Evolutionary conservation across 1,140 invertebrate genomes (phyloP), one percentile per base, ranked within the genome.

Genomic region (Lasaia peninsularis): DNA sequence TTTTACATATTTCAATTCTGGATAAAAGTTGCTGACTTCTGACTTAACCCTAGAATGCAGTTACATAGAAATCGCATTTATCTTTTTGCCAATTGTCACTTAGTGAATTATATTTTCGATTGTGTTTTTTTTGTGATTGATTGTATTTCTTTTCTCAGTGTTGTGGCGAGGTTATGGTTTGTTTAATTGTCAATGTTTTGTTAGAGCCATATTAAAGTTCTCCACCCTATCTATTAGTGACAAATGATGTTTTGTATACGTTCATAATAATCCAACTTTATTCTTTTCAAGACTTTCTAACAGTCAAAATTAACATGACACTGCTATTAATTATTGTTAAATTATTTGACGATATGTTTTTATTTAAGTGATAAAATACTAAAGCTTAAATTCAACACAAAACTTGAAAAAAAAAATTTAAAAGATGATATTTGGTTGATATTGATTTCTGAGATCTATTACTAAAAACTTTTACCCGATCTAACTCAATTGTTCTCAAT

Each of bases 41-140:
- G 37, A 44, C 34, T 40, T 55, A 55, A 65, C 73, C 71, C 73
- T 56, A 62, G 14, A 67, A 60, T 71, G 60, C 65, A 73, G 69
- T 71, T 71, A 75, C 75, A 74, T 65, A 79, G 72, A 71, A 85
- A 60, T 65, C 64, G 53, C 75, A 81, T 84, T 79, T 73, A 80
- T 85, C 75, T 72, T 73, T 62, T 60, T 64, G 31, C 62, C 71
- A 69, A 80, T 77, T 82, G 69, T 80, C 72, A 76, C 65, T 62
- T 53, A 44, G 37, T 44, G 37, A 44, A 44, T 44, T 44, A 48
- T 28, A 34, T 31, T 53, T 57, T 48, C 56, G 44, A 60, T 57
- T 57, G 28, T 57, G 16, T 55, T 44, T 12, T 35, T 44, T 44
- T 44, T 44, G 37, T 55, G 53, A 55, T 55, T 55, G 37, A 55